These are phyloP conservation scores for Crossaster papposus DNA, from an alignment of 53 echinoderm and acorn worm genomes.

Conservation along the genomic window DNA sequence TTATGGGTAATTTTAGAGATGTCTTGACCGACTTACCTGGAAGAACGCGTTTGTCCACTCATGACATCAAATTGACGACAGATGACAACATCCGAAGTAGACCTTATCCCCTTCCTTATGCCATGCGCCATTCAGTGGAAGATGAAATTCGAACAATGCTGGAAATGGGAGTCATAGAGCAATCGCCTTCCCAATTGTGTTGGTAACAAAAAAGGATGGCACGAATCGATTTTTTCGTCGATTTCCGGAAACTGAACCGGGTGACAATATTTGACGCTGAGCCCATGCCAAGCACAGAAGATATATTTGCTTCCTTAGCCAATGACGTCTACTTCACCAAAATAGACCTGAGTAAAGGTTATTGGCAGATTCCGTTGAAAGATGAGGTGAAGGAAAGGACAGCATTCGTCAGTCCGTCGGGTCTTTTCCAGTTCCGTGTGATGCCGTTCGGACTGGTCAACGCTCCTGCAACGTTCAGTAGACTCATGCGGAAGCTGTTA, in stretches of 20 bases:
- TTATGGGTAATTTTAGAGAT: not conserved
- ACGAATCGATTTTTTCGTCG: slow-evolving; percentile 41
- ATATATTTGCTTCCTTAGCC: slow-evolving; percentile 54
- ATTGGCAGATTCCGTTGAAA: slow-evolving; percentile 61
- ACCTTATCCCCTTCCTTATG: slow-evolving; percentile 45
- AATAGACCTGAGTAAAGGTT: slow-evolving; percentile 65
- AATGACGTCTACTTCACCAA: slow-evolving; percentile 54
- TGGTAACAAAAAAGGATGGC: slow-evolving; percentile 36
- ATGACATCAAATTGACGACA: slow-evolving; percentile 22
- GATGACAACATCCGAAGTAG: slow-evolving; percentile 2
- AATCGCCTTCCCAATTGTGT: slow-evolving; percentile 27
- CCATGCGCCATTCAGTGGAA: slow-evolving; percentile 22
- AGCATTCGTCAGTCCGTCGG: slow-evolving; percentile 28
- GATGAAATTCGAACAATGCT: slow-evolving; percentile 46
- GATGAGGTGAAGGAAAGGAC: slow-evolving; percentile 33
- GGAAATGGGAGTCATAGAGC: slow-evolving; percentile 48
- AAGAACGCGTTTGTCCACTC: not conserved
- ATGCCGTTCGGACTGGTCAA: slow-evolving; percentile 63
- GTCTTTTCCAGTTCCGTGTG: slow-evolving; percentile 41
- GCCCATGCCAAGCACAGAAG: slow-evolving; percentile 45
- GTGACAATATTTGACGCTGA: slow-evolving; percentile 56
- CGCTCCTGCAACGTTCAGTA: slow-evolving; percentile 49
- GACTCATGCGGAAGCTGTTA: slow-evolving; percentile 50
- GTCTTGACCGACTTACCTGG: not conserved
- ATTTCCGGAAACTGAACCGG: slow-evolving; percentile 32